Base-by-base conservation (phyloP, 1,140 invertebrate species). In the Acromyrmex charruanus region DNA sequence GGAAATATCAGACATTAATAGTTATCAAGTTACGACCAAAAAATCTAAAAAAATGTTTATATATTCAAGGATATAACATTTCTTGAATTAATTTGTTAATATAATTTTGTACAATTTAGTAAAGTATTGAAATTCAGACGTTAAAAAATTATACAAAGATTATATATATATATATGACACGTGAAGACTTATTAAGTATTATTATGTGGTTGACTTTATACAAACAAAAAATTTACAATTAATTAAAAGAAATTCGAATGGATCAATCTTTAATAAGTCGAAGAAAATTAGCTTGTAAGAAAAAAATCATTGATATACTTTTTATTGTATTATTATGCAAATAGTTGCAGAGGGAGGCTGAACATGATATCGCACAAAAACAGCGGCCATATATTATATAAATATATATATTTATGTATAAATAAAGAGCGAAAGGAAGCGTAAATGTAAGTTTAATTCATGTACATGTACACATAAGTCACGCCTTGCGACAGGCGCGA, bases 401-500 rank as follows among this genome's bases (percentile, higher is more conserved):
- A 44, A 87, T 68, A 75, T 80, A 85, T 90, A 81, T 90, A 81
- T 91, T 85, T 89, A 91, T 90, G 90, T 90, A 88, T 87, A 91
- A 80, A 79, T 88, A 31, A 72, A 87, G 49, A 66, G 35, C 21
- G 31, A 80, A 16, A 55, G 14, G 31, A n/a, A 87, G 14, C 28
- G 35, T 84, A 85, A 87, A 10, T 10, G 21, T 87, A 87, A 85
- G 63, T 85, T 18, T 63, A 58, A 63, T 88, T 82, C 77, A 69
- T 86, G 81, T 90, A 90, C 65, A 66, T 82, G 86, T 90, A 90
- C 74, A 85, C 87, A 55, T 90, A 85, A 87, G 69, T 66, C 63
- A 63, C 79, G 87, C 51, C 53, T 55, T 21, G 55, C 77, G 72
- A 85, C 25, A n/a, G 39, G 53, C 35, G 69, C 51, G 59, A 65